These are phyloP conservation scores for Ophioninae sp. DNA, from an alignment of 2,888 invertebrate species.

Conservation along the genomic window DNA sequence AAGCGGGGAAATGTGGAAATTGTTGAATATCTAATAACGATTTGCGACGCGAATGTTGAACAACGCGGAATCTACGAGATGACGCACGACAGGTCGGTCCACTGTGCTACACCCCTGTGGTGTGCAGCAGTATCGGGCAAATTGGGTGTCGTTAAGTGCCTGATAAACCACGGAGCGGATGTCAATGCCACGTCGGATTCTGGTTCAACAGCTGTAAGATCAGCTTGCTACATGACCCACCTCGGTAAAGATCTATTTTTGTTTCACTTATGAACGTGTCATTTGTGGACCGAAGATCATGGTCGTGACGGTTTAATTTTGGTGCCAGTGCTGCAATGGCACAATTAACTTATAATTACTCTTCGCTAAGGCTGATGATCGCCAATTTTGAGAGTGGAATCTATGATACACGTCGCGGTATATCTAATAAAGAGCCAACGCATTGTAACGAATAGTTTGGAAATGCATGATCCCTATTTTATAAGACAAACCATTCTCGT, in stretches of 20 bases:
- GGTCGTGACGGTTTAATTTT: slow-evolving; percentile 42
- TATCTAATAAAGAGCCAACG: not conserved
- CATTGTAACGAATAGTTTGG: not conserved
- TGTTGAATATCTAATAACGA: slow-evolving; percentile 91
- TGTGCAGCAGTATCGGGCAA: slow-evolving; percentile 94
- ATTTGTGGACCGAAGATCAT: slow-evolving; percentile 47
- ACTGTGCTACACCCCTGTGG: slow-evolving; percentile 95
- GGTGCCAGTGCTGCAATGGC: slow-evolving; percentile 29
- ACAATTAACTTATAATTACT: slow-evolving; percentile 32
- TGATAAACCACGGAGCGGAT: slow-evolving; percentile 90
- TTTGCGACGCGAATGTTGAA: slow-evolving; percentile 92
- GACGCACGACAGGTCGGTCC: slow-evolving; percentile 90
- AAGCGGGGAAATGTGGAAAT: slow-evolving; percentile 91
- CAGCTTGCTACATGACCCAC: slow-evolving; percentile 96
- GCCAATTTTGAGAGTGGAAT: not conserved
- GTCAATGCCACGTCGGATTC: slow-evolving; percentile 94
- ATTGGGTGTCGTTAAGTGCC: slow-evolving; percentile 88
- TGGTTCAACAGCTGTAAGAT: slow-evolving; percentile 94
- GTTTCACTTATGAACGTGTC: slow-evolving; percentile 3
- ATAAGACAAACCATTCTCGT: not conserved
- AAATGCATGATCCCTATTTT: not conserved
- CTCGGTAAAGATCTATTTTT: slow-evolving; percentile 83
- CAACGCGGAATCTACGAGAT: slow-evolving; percentile 93
- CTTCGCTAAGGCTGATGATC: not conserved
- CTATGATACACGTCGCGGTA: not conserved